Percentiles rank a stretch among this genome's conserved stretches.
These are phyloP conservation scores for Chelonoidis abingdonii DNA, from an alignment of 2,113 vertebrate genomes.

Conservation along the genomic window DNA sequence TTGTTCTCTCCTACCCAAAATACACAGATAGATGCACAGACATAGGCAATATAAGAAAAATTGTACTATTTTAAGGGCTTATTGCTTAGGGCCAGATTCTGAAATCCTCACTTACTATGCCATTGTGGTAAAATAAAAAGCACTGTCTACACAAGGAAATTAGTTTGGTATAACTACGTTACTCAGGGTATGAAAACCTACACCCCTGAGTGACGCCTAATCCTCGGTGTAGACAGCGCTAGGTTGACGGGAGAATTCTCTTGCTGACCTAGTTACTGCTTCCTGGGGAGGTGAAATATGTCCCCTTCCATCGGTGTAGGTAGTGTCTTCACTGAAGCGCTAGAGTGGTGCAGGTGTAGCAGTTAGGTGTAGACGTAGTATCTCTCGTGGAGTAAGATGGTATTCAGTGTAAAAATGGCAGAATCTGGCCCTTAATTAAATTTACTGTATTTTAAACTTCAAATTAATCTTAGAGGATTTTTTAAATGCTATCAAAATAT, in stretches of 20 bases:
- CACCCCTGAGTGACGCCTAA: neutral
- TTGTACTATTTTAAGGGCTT: neutral
- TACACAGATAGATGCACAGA: neutral
- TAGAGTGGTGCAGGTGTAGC: neutral
- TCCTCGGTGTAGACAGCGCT: neutral
- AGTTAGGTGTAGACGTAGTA: neutral
- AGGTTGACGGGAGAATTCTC: neutral
- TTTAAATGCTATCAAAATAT: conserved; percentile 29
- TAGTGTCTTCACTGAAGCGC: neutral
- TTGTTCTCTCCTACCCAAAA: neutral
- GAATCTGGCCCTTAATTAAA: neutral
- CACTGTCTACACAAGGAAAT: too few relatives aligned
- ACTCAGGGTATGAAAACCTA: neutral
- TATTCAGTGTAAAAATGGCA: neutral
- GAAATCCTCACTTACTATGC: neutral
- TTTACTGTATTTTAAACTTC: neutral
- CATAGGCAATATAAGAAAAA: neutral
- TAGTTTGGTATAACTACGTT: too few relatives aligned
- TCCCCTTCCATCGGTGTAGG: neutral
- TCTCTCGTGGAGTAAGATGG: neutral
- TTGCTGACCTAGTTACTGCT: neutral
- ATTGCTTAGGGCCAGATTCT: neutral
- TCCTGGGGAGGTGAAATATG: neutral
- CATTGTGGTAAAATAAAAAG: neutral
- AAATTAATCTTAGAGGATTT: conserved; percentile 14